phyloP scores from a whole-genome alignment of 2,113 vertebrate species.

The Castor canadensis region DNA sequence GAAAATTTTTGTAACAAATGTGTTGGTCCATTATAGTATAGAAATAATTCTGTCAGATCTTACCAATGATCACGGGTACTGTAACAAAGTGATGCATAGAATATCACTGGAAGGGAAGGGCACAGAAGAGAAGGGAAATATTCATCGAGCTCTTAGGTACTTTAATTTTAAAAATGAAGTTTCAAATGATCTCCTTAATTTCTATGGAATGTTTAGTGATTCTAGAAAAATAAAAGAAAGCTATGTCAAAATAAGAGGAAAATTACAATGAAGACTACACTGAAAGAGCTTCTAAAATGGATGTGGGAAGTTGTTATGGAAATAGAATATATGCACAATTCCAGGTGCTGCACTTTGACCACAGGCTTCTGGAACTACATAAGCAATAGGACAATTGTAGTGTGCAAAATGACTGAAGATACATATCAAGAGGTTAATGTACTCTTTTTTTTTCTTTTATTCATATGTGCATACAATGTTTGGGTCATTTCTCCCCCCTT shows the following conservation, averaged over 20 bases:
- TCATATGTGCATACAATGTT: too few relatives aligned
- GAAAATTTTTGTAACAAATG: neutral
- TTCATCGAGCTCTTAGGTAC: neutral
- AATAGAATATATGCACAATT: neutral
- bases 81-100: neutral
- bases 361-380: neutral
- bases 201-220: neutral
- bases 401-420: neutral
- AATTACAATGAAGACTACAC: neutral
- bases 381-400: neutral
- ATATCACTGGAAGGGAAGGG: neutral
- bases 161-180: slow-evolving; percentile 20
- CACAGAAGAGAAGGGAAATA: neutral
- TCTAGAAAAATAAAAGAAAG: neutral
- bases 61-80: neutral
- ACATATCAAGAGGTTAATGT: neutral
- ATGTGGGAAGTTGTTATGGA: neutral
- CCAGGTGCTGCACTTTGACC: neutral
- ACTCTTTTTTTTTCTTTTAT: too few relatives aligned
- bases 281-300: neutral
- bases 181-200: neutral
- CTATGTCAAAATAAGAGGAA: neutral
- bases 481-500: too few relatives aligned
- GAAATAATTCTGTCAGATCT: neutral
- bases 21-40: neutral